Evolutionary conservation across 2,797 vertebrate species (phyloP), one percentile per base, ranked within the genome.

Genomic region (Tragopan temminckii): DNA sequence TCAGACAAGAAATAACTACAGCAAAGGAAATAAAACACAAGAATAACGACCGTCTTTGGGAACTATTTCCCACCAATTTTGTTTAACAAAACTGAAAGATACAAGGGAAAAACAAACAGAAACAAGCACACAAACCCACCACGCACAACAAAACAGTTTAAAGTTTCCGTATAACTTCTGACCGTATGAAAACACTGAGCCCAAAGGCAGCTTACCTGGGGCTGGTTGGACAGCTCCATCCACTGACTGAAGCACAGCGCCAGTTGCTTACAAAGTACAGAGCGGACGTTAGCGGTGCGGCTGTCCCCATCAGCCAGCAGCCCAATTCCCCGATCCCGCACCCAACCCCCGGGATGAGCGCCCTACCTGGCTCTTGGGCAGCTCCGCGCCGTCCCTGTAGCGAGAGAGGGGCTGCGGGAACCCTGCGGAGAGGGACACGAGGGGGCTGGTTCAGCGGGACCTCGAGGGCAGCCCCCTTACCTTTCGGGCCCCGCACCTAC

Each of bases 211-310:
- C 75, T 97, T 98, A 98, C 97, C 97, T 98, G 97, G 24, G 93
- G 96, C 55, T 97, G 96, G 36, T 84, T 75, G 61, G 91, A 95
- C 80, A 97, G 88, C 74, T 94, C 93, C 95, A 94, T 97, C 98
- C 96, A 97, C 50, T 97, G 97, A 93, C 95, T 97, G 89, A 98
- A 97, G 92, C 96, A 98, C 70, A 98, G 92, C 19, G 93, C 96
- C 96, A 98, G 88, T 80, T 24, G 85, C 97, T 98, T 81, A 62
- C 94, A 95, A 95, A 68, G 46, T 43, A 92, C 94, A 93, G 64
- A 68, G 16, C 0, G 63, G 38, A 35, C 23, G 31, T 94, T 66
- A 96, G n/a, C 82, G 7, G 42, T 1, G 62, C 5, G 38, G 23
- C 42, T 33, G 0, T 38, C 63, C 6, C 5, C 66, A 57, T 45